Conservation (phyloP, 2,797 vertebrate species). For the Amblyraja radiata region DNA sequence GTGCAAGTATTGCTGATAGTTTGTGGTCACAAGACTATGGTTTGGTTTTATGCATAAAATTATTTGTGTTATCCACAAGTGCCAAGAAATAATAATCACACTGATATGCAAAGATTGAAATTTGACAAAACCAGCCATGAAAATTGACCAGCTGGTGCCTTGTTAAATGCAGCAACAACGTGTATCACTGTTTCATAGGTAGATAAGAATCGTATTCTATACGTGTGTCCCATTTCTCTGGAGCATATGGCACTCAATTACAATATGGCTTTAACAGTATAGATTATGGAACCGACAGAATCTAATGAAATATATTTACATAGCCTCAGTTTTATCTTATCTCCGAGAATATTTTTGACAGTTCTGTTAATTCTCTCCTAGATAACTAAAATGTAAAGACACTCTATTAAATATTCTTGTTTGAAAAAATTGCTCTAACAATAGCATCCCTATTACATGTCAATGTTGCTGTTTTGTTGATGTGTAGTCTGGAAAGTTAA, state of each 20-base stretch:
- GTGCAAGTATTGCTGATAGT: not conserved
- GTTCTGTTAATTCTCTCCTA: not conserved
- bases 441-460: not conserved
- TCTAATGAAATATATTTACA: not conserved
- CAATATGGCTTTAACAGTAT: not conserved
- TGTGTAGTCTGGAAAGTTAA: no score
- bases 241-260: not conserved
- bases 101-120: constrained; percentile 16
- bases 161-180: not conserved
- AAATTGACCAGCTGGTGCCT: not conserved
- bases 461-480: not conserved
- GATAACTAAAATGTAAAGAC: not conserved
- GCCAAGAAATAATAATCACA: not conserved
- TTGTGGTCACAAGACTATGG: not conserved
- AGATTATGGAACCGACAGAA: not conserved
- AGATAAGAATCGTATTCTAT: not conserved
- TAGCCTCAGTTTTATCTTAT: not conserved
- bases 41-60: not conserved
- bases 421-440: not conserved
- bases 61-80: not conserved
- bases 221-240: not conserved
- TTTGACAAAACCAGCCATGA: not conserved
- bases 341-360: not conserved
- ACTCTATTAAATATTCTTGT: not conserved
- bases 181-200: not conserved